Conservation (phyloP, 2,888 invertebrate species). For the Ectobius pallidus region DNA sequence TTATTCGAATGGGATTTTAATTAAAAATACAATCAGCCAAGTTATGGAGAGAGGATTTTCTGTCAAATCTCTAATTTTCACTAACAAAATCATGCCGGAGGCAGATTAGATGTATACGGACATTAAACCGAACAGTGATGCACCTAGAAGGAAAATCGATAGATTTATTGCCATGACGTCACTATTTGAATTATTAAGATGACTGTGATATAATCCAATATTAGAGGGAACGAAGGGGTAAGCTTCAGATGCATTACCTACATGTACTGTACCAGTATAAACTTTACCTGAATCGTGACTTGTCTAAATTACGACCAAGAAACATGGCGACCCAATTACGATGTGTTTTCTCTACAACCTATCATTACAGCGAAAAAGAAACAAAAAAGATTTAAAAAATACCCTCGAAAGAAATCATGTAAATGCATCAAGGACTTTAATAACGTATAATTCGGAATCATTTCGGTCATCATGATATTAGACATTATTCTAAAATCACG, state of each 20-base stretch:
- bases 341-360: conserved; percentile 34
- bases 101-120: not conserved
- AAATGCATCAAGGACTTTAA: conserved; percentile 40
- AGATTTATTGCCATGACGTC: not conserved
- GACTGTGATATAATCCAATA: conserved; percentile 30
- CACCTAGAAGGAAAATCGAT: not conserved
- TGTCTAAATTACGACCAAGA: conserved; percentile 31
- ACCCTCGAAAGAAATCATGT: conserved; percentile 37
- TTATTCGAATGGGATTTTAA: too few species aligned
- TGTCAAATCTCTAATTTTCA: too few species aligned
- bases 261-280: conserved; percentile 10
- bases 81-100: not conserved
- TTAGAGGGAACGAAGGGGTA: conserved; percentile 14
- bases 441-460: conserved; percentile 39
- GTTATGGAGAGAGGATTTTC: too few species aligned
- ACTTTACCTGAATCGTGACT: conserved; percentile 29
- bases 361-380: conserved; percentile 32
- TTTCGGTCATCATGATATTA: conserved; percentile 39
- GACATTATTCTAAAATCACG: conserved; percentile 35
- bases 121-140: not conserved
- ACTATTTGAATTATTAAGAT: too few species aligned
- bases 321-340: conserved; percentile 38
- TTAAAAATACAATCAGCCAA: too few species aligned
- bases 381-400: conserved; percentile 30
- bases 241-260: conserved; percentile 10